Conservation (phyloP, 2,888 invertebrate species). For the Lasioglossum vierecki region DNA sequence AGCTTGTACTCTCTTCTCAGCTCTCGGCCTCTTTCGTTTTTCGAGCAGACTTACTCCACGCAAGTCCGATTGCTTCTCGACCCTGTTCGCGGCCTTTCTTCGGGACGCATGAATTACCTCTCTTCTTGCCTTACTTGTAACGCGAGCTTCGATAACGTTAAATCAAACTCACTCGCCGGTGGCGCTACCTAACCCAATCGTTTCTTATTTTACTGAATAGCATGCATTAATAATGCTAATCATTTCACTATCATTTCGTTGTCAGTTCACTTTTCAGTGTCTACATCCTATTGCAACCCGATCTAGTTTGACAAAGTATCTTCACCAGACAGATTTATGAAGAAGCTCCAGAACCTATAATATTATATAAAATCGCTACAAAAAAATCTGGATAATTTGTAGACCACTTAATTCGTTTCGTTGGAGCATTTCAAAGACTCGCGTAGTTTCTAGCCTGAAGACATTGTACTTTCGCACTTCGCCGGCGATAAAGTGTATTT, state of each 20-base stretch:
- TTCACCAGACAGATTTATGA: no score
- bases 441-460: not conserved
- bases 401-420: not conserved
- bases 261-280: no score
- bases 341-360: not conserved
- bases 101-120: not conserved
- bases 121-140: not conserved
- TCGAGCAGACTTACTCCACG: not conserved
- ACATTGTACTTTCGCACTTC: not conserved
- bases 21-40: slow-evolving; percentile 11
- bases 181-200: not conserved
- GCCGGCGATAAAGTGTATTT: not conserved
- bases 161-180: not conserved
- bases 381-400: not conserved
- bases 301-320: no score
- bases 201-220: not conserved
- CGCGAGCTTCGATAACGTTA: not conserved
- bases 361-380: not conserved
- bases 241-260: no score
- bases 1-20: slow-evolving; percentile 38
- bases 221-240: not conserved
- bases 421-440: not conserved
- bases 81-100: not conserved
- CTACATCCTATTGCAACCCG: no score
- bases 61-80: not conserved